Evolutionary conservation across 2,888 invertebrate genomes (phyloP).

Genomic region (Electrophaes corylata): DNA sequence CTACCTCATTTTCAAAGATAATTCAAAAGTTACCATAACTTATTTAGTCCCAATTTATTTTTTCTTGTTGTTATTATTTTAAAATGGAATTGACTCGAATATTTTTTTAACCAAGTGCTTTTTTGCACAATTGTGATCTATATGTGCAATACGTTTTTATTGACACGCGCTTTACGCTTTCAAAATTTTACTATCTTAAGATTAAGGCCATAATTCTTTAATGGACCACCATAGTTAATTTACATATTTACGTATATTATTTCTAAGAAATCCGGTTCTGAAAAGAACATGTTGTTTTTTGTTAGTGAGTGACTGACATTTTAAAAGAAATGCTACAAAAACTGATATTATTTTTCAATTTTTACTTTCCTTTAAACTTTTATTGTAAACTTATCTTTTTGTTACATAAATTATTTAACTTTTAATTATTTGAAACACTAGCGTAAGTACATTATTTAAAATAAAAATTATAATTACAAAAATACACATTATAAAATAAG

Average conservation of each 20-base stretch:
- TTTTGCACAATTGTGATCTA: conserved; percentile 61
- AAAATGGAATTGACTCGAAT: conserved; percentile 41
- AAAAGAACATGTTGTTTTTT: conserved; percentile 49
- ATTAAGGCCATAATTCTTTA: conserved; percentile 48
- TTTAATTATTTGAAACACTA: too few relatives aligned
- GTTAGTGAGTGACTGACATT: conserved; percentile 52
- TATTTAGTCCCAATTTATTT: conserved; percentile 27
- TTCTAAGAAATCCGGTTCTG: conserved; percentile 36
- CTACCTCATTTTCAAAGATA: conserved; percentile 40
- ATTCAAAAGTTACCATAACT: conserved; percentile 39
- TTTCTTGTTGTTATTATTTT: conserved; percentile 19
- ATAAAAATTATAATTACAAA: too few relatives aligned
- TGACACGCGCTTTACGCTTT: conserved; percentile 58
- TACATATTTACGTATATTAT: conserved; percentile 24
- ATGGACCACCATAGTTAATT: conserved; percentile 47
- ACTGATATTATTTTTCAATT: neutral
- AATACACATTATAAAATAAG: too few relatives aligned
- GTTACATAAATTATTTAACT: too few relatives aligned
- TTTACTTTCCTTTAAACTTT: too few relatives aligned
- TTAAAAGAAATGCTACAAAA: conserved; percentile 51
- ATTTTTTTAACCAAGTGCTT: conserved; percentile 55
- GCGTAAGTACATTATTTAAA: too few relatives aligned
- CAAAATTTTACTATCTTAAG: conserved; percentile 49
- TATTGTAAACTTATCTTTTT: too few relatives aligned
- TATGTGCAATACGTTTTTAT: conserved; percentile 58